Evolutionary conservation across 2,888 invertebrate species (phyloP), one percentile per base, ranked within the genome.

Genomic region (Trissolcus brochymenae): DNA sequence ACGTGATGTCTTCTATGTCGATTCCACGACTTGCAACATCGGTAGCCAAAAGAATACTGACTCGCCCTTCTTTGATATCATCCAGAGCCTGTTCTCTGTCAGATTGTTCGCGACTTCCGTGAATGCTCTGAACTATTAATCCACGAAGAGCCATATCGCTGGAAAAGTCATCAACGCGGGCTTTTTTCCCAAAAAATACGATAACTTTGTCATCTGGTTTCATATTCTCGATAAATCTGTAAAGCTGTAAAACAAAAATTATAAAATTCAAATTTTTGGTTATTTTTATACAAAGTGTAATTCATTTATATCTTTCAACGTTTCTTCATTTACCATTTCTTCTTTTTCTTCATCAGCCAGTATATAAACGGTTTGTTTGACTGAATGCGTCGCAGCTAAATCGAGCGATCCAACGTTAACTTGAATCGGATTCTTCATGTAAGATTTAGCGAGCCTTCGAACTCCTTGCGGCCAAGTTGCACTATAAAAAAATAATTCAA

Each of bases 391-490:
- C 6, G 98, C 97, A 4, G 96, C 95, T 80, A 98, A 91, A 90
- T 98, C 98, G 43, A 94, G 91, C 57, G 94, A 93, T 0, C 98
- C 98, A 21, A 98, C 95, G 87, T 94, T 95, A 0, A 98, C 94
- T 90, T 97, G 96, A 61, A 98, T 92, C 0, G 98, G 98, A 88
- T 97, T 93, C 65, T 92, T 94, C 94, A 97, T 96, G 86, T 98
- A 98, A 1, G 93, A 93, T 79, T 94, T 92, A 0, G 97, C 98
- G 50, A 98, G 90, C 16, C 95, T 91, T 14, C 97, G 92, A 0
- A 98, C 98, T 50, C 94, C 95, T 62, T 92, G 90, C 0, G 98
- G 98, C 98, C 98, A 98, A 0, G 98, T 98, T 13, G 98, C 98
- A 86, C 94, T 94, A 81, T 17, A 40, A 55, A 53, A 35, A 1